These are phyloP conservation scores for Leuciscus idus DNA, from an alignment of 2,113 vertebrate species.

Conservation along the genomic window DNA sequence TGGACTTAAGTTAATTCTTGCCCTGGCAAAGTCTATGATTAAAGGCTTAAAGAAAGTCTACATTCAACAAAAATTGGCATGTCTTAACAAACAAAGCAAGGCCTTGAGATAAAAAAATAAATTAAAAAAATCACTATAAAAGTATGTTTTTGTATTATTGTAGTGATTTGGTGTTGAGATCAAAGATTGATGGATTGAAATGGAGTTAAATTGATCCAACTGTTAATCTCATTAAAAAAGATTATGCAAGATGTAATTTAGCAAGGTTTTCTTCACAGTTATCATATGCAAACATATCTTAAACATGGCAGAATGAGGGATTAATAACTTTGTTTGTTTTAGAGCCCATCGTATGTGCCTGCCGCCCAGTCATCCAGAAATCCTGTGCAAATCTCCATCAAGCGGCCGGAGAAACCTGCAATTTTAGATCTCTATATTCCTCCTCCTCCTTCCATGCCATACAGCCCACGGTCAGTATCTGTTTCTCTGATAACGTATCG, in stretches of 20 bases:
- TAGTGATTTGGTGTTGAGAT: constrained; percentile 11
- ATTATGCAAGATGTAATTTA: neutral
- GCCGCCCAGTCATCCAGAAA: constrained; percentile 74
- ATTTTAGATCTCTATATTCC: constrained; percentile 90
- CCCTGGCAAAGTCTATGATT: neutral
- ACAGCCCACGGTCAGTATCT: constrained; percentile 82
- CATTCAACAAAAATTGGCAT: neutral
- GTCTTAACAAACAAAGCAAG: constrained; percentile 1
- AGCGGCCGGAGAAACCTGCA: constrained; percentile 83
- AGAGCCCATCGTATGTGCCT: constrained; percentile 73
- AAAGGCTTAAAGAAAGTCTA: neutral
- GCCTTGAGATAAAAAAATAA: neutral
- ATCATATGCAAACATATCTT: neutral
- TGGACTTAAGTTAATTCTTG: neutral
- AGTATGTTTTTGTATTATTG: neutral
- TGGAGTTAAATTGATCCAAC: neutral
- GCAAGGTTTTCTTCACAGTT: neutral
- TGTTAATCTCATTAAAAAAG: neutral
- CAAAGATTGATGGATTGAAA: neutral
- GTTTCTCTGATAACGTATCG: neutral
- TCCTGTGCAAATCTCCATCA: constrained; percentile 74
- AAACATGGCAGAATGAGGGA: neutral
- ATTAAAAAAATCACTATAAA: neutral
- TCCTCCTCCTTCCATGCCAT: constrained; percentile 86
- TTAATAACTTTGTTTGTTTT: constrained; percentile 48